These are phyloP conservation scores for Dasypogon diadema DNA, from an alignment of 2,888 invertebrate species.

Conservation along the genomic window DNA sequence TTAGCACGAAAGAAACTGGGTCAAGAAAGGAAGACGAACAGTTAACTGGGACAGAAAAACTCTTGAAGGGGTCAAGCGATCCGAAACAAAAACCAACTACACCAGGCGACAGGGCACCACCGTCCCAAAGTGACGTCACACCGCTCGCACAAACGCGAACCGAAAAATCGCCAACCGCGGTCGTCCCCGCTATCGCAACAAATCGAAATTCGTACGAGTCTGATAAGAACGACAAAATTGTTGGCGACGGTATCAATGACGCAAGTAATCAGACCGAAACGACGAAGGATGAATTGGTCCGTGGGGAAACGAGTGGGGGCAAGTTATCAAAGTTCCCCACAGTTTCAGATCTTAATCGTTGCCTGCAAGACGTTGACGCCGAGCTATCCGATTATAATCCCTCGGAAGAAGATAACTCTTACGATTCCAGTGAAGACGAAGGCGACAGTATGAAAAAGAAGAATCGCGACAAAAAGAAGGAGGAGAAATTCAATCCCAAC, in stretches of 20 bases:
- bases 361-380: constrained; percentile 68
- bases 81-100: neutral
- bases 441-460: constrained; percentile 67
- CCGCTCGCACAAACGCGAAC: neutral
- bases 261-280: constrained; percentile 4
- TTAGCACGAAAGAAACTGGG: constrained; percentile 53
- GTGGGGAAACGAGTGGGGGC: neutral
- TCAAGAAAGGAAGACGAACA: constrained; percentile 52
- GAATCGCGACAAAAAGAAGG: constrained; percentile 64
- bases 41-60: constrained; percentile 50
- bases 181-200: constrained; percentile 59
- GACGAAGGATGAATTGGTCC: constrained; percentile 30
- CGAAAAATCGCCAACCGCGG: neutral
- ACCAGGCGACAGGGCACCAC: neutral
- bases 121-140: constrained; percentile 16
- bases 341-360: constrained; percentile 69
- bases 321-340: constrained; percentile 68
- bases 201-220: constrained; percentile 20
- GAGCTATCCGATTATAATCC: constrained; percentile 68
- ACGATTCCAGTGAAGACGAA: constrained; percentile 64
- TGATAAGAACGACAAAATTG: constrained; percentile 34
- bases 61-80: constrained; percentile 51
- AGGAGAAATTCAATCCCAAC: constrained; percentile 67
- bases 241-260: constrained; percentile 42
- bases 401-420: constrained; percentile 61